A percentile compares a stretch with the other conserved stretches of the same genome.
Conservation (phyloP, 2,797 vertebrate genomes). For the Spinibarbus caldwelli region DNA sequence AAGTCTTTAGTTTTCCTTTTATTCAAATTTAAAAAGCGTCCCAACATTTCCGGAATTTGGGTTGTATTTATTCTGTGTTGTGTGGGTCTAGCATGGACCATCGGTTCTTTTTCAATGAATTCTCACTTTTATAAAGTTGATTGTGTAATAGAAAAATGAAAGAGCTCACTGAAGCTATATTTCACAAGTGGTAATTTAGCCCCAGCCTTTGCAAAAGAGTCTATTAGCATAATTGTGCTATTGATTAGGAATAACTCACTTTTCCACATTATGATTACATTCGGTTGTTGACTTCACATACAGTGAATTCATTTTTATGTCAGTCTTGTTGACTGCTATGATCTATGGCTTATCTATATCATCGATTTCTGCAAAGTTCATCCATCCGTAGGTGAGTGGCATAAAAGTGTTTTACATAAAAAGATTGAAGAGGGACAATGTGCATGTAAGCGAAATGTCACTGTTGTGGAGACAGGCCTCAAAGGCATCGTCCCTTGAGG, state of each 20-base stretch:
- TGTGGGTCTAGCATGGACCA: slow-evolving; percentile 1
- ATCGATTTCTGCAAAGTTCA: slow-evolving; percentile 90
- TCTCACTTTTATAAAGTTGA: slow-evolving; percentile 35
- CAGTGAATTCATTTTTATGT: slow-evolving; percentile 86
- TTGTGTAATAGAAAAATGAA: slow-evolving; percentile 50
- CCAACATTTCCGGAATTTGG: too few relatives aligned
- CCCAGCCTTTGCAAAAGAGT: slow-evolving; percentile 66
- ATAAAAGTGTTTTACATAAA: slow-evolving; percentile 88
- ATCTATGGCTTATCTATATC: slow-evolving; percentile 88
- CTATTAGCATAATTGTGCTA: slow-evolving; percentile 88
- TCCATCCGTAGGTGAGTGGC: slow-evolving; percentile 89
- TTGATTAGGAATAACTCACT: slow-evolving; percentile 95
- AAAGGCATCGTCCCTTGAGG: slow-evolving; percentile 79
- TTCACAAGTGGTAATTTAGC: slow-evolving; percentile 35
- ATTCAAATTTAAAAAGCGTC: too few relatives aligned
- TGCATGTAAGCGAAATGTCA: slow-evolving; percentile 84
- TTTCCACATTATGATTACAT: slow-evolving; percentile 94
- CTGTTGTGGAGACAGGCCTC: slow-evolving; percentile 74
- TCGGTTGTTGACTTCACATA: slow-evolving; percentile 86
- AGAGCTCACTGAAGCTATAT: slow-evolving; percentile 20
- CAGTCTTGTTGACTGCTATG: slow-evolving; percentile 88
- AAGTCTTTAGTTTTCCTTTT: too few relatives aligned
- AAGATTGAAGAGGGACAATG: slow-evolving; percentile 81
- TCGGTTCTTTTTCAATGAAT: slow-evolving; percentile 19
- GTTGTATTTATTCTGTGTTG: not conserved